Evolutionary conservation across 2,888 invertebrate species (phyloP).

Genomic region (Beris morrisii): DNA sequence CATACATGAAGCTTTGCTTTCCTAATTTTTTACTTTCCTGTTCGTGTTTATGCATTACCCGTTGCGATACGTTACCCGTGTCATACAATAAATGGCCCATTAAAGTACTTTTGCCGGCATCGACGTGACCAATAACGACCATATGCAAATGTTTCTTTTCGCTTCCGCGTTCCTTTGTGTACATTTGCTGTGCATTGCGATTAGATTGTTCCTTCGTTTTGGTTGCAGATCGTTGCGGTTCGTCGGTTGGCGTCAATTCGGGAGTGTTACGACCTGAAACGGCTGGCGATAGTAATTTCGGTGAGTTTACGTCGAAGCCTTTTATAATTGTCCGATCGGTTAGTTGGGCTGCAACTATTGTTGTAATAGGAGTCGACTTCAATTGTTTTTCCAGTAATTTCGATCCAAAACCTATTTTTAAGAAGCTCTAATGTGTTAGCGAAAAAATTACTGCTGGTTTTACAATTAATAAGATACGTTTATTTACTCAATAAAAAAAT

Average conservation of each 20-base stretch:
- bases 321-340: conserved; percentile 47
- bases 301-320: conserved; percentile 56
- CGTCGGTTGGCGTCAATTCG: conserved; percentile 46
- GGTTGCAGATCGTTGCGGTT: conserved; percentile 46
- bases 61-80: conserved; percentile 83
- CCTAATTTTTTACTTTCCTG: conserved; percentile 96
- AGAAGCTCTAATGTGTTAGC: conserved; percentile 1
- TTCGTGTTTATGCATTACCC: conserved; percentile 93
- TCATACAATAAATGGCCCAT: conserved; percentile 93
- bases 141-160: conserved; percentile 87
- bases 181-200: conserved; percentile 60
- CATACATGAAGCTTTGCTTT: conserved; percentile 97
- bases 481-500: too few relatives aligned
- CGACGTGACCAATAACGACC: conserved; percentile 95
- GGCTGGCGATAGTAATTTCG: conserved; percentile 70
- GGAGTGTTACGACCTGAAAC: conserved; percentile 64
- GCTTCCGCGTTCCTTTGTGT: conserved; percentile 73
- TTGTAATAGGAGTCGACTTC: conserved; percentile 36
- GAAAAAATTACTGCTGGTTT: neutral
- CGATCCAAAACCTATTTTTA: conserved; percentile 37
- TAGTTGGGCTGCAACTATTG: conserved; percentile 46
- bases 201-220: conserved; percentile 56
- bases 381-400: conserved; percentile 37
- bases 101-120: conserved; percentile 59
- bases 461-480: too few relatives aligned